These are phyloP conservation scores for Omphaloscelis lunosa DNA, from an alignment of 2,888 invertebrate species.

Conservation along the genomic window DNA sequence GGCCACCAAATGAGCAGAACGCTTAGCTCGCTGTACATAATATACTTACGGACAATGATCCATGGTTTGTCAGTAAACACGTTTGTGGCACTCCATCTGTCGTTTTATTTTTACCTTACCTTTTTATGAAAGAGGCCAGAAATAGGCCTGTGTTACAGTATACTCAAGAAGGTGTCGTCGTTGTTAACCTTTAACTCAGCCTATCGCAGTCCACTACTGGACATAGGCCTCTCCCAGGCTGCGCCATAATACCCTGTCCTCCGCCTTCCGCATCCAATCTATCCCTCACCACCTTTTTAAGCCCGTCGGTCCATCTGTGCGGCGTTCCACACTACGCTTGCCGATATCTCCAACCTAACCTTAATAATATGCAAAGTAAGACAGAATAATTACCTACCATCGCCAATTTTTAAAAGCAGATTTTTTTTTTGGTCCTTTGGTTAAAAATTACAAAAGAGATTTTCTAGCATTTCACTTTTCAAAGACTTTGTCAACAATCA, in stretches of 20 bases:
- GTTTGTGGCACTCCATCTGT: constrained; percentile 84
- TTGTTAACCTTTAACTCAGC: neutral
- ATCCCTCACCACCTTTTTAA: neutral
- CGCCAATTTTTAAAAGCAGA: neutral
- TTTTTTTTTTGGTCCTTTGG: accelerated
- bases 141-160: neutral
- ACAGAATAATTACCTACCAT: neutral
- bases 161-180: neutral
- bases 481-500: too few relatives aligned
- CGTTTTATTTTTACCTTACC: constrained; percentile 67
- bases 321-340: neutral
- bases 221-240: neutral
- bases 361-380: neutral
- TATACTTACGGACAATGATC: constrained; percentile 80
- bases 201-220: neutral
- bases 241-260: too few relatives aligned
- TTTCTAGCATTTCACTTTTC: neutral
- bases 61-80: constrained; percentile 88
- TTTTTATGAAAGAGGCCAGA: neutral
- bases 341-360: neutral
- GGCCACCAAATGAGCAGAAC: constrained; percentile 53
- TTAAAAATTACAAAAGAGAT: neutral
- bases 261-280: too few relatives aligned
- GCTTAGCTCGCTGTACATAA: constrained; percentile 83
- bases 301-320: neutral